Evolutionary conservation across 2,888 invertebrate genomes (phyloP), one percentile per base, ranked within the genome.

Genomic region (Tetragnatha montana): DNA sequence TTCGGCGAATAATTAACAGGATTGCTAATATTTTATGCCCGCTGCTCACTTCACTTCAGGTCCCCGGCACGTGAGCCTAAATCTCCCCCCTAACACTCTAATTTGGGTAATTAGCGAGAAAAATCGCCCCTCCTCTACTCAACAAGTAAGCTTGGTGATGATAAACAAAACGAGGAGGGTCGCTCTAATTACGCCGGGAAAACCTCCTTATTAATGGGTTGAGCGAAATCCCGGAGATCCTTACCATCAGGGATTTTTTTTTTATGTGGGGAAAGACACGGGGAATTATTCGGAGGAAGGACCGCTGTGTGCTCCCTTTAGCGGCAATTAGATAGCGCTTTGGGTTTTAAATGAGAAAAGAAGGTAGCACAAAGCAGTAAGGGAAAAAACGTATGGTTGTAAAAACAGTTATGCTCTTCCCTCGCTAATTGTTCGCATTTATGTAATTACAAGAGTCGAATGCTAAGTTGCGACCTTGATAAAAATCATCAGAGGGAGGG

Each of bases 21-120:
- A 85, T 85, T 89, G 81, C 71, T 74, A 76, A 60, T 82, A 87
- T 51, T 82, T 87, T 51, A 87, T 87, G 76, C 78, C 81, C 19
- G 19, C 51, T 22, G 19, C 17, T 47, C 75, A 49, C n/a, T 12
- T 49, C 49, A 17, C 75, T 73, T 70, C 71, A 60, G 22, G 47
- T 69, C 35, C 47, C 49, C 70, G 51, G n/a, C 74, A 35, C 74
- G 22, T 74, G 78, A 74, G 70, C 74, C 78, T 76, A 82, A 78
- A 81, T 68, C 69, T 82, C 69, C n/a, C 35, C 73, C 81, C 80
- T 69, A 85, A 68, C 68, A 17, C 81, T 19, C 81, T 85, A 84
- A 89, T 89, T 89, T 89, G 70, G 49, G 71, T 89, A 89, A 89
- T 89, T 89, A 89, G 81, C 8, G 70, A 86, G 89, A 81, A 89